Conservation (phyloP, 2,888 invertebrate genomes). For the Hirtodrosophila trivittata region DNA sequence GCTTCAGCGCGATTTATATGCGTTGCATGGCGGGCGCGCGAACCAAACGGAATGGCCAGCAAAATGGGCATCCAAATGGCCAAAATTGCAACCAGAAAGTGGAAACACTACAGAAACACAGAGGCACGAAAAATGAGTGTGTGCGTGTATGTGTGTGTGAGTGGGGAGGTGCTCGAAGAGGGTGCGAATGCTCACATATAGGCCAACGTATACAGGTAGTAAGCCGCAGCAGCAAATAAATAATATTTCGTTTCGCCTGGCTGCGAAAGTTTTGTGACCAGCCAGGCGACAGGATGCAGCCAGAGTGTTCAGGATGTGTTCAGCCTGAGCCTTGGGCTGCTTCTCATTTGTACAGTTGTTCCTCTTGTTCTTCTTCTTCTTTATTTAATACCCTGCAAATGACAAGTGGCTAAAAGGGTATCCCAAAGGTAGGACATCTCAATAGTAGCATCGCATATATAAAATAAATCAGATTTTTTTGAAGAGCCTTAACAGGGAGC, state of each 20-base stretch:
- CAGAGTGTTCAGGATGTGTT: conserved; percentile 33
- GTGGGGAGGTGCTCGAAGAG: neutral
- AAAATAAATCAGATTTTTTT: too few species aligned
- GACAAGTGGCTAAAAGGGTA: too few species aligned
- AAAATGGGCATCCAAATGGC: conserved; percentile 49
- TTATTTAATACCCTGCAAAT: neutral
- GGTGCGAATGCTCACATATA: conserved; percentile 10
- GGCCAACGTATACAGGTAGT: conserved; percentile 25
- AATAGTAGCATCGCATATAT: too few species aligned
- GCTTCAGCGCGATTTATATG: conserved; percentile 60
- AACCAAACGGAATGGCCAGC: conserved; percentile 42
- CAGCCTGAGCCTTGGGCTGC: conserved; percentile 35
- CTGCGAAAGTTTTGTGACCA: conserved; percentile 45
- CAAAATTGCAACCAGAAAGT: conserved; percentile 51
- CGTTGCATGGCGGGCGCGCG: conserved; percentile 33
- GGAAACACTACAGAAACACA: conserved; percentile 1
- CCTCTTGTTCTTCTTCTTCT: neutral
- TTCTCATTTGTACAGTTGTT: conserved; percentile 2
- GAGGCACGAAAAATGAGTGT: neutral
- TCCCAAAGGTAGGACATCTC: too few species aligned
- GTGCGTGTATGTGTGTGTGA: neutral
- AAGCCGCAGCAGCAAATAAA: conserved; percentile 53
- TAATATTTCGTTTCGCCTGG: conserved; percentile 58
- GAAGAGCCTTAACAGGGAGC: too few species aligned
- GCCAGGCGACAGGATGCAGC: conserved; percentile 40